A percentile compares a stretch with the other conserved stretches of the same genome.
These are phyloP conservation scores for Papilio xuthus DNA, from an alignment of 1,140 invertebrate species.

Conservation along the genomic window DNA sequence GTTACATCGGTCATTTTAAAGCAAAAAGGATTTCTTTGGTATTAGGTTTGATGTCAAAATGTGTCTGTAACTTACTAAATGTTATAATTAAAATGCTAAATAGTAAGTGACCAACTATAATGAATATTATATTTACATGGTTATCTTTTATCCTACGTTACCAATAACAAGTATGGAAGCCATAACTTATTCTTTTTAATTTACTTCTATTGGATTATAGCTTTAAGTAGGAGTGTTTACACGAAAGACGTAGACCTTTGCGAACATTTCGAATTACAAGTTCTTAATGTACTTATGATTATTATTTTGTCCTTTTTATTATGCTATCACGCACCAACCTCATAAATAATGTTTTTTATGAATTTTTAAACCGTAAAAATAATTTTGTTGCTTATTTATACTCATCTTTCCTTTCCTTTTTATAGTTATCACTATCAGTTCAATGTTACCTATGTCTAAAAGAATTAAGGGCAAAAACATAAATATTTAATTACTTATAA, in stretches of 20 bases:
- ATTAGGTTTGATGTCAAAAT: background rate
- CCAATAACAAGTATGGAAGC: background rate
- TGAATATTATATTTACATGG: background rate
- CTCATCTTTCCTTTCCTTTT: too few relatives aligned
- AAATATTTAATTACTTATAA: background rate
- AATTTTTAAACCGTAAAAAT: too few relatives aligned
- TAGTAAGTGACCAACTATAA: background rate
- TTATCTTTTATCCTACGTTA: background rate
- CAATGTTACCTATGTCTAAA: background rate
- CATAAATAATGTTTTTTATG: too few relatives aligned
- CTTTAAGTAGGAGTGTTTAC: background rate
- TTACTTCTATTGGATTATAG: background rate
- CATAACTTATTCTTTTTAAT: background rate
- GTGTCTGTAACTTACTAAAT: background rate
- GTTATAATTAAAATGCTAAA: too few relatives aligned
- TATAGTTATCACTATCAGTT: background rate
- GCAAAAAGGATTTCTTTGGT: constrained; percentile 28
- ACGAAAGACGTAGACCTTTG: background rate
- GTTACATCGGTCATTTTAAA: constrained; percentile 22
- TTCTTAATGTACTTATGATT: too few relatives aligned
- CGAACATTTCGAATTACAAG: too few relatives aligned
- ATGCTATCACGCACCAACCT: too few relatives aligned
- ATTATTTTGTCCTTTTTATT: too few relatives aligned
- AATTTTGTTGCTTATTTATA: too few relatives aligned
- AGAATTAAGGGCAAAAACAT: background rate